These are phyloP conservation scores for Hydrochoerus hydrochaeris DNA, from an alignment of 2,113 vertebrate species.

Conservation along the genomic window DNA sequence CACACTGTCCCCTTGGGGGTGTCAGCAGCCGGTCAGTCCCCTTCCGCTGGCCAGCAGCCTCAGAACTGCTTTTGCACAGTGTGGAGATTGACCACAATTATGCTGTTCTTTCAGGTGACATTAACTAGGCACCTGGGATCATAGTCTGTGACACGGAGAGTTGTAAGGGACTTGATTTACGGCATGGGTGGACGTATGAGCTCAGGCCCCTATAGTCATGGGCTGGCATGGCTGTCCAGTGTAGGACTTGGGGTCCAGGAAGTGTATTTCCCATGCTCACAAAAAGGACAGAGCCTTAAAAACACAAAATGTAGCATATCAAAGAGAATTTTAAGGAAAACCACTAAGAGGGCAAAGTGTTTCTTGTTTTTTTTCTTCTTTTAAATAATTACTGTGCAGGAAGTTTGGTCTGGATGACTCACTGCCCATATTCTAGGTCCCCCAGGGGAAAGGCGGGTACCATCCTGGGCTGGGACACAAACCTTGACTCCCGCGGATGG, in stretches of 20 bases:
- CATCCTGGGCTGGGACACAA: background rate
- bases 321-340: background rate
- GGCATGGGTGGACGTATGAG: rapidly evolving
- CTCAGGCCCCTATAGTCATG: rapidly evolving
- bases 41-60: background rate
- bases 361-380: background rate
- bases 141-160: background rate
- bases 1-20: rapidly evolving
- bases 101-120: no score
- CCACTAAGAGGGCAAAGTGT: background rate
- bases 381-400: background rate
- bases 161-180: no score
- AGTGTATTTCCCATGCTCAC: rapidly evolving
- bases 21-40: rapidly evolving
- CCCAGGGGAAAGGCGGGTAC: background rate
- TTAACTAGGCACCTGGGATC: background rate
- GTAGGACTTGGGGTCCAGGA: rapidly evolving
- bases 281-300: background rate
- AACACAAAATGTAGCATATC: background rate
- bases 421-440: background rate
- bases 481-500: background rate
- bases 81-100: background rate
- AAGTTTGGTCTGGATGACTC: rapidly evolving
- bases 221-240: rapidly evolving
- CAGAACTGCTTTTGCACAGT: background rate